phyloP scores from a whole-genome alignment of 2,113 vertebrate genomes.

The Columba livia region DNA sequence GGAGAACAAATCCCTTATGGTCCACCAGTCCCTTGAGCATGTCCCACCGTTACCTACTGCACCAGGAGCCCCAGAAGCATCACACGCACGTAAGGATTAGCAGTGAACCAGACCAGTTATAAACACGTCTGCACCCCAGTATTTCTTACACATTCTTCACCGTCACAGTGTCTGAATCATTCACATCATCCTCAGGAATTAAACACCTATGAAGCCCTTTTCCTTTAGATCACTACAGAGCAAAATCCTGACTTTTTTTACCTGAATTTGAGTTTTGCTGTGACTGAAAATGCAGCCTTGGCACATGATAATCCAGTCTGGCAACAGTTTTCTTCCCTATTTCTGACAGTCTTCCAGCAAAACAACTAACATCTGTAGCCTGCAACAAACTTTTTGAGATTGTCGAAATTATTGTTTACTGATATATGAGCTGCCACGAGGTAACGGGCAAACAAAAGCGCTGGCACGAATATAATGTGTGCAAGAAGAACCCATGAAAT shows the following conservation, averaged over 20 bases:
- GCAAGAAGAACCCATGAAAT: not conserved
- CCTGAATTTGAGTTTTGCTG: not conserved
- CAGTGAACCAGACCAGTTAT: not conserved
- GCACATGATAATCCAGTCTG: not conserved
- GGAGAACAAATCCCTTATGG: not conserved
- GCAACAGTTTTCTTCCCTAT: not conserved
- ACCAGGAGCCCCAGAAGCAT: not conserved
- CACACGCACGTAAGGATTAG: fast-evolving
- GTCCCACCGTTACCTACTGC: not conserved
- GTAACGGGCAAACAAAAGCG: not conserved
- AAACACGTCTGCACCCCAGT: fast-evolving
- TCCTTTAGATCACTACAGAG: not conserved
- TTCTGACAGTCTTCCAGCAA: not conserved
- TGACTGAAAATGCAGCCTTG: not conserved
- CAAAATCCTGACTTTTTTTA: not conserved
- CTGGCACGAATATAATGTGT: not conserved
- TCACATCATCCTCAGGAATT: fast-evolving
- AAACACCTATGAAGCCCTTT: not conserved
- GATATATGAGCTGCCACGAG: not conserved
- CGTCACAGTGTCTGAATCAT: not conserved
- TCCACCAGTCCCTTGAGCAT: not conserved
- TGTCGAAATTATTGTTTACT: slow-evolving; percentile 9
- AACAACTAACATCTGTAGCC: slow-evolving; percentile 28
- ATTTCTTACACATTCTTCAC: not conserved
- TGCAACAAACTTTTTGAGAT: not conserved